phyloP scores from a whole-genome alignment of 1,140 invertebrate genomes.

The Bradynema listronoti region DNA sequence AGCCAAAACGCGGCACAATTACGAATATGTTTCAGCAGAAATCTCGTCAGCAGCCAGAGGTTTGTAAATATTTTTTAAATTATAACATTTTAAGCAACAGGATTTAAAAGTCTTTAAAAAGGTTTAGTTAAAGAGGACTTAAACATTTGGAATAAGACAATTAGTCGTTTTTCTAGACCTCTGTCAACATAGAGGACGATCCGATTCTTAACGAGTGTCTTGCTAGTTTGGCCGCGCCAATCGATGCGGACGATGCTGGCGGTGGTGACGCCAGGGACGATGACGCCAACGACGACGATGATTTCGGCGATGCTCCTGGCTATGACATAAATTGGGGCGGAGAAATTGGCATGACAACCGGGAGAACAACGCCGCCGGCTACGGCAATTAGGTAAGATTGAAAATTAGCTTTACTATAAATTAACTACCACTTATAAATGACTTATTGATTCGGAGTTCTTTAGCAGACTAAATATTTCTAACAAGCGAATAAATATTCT shows the following conservation, averaged over 20 bases:
- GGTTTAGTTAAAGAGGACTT: too few relatives aligned
- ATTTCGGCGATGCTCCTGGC: too few relatives aligned
- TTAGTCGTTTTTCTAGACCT: conserved; percentile 18
- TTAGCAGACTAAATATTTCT: too few relatives aligned
- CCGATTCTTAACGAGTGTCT: conserved; percentile 36
- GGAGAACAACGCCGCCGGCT: background rate
- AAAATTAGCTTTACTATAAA: too few relatives aligned
- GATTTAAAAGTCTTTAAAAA: background rate
- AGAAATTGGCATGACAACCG: background rate
- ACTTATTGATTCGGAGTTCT: too few relatives aligned
- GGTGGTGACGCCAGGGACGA: background rate
- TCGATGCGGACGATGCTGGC: background rate
- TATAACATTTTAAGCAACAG: background rate
- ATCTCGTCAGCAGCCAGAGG: background rate
- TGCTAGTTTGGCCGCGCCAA: background rate
- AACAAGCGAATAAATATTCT: background rate
- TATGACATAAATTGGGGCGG: too few relatives aligned
- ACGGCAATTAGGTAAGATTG: background rate
- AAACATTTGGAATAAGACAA: too few relatives aligned
- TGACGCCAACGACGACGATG: background rate
- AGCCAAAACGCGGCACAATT: conserved; percentile 22
- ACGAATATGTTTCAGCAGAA: conserved; percentile 22
- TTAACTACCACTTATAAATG: too few relatives aligned
- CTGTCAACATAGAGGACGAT: conserved; percentile 21
- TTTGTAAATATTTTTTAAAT: background rate